Base-by-base conservation (phyloP, 1,140 invertebrate genomes). In the Pogonomyrmex barbatus region DNA sequence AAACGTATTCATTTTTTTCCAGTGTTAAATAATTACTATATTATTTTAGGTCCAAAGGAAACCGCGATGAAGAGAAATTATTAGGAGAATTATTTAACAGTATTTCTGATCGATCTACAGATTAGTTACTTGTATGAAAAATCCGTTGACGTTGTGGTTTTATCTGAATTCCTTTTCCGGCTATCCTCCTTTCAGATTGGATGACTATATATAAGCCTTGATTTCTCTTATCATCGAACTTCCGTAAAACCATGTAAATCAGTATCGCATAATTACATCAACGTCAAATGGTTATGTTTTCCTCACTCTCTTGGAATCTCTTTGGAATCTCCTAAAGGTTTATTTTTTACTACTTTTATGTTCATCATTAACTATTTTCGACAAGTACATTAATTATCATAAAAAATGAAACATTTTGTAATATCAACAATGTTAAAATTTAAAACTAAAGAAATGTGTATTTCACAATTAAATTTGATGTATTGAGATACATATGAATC, bases 141-240 rank as follows among this genome's bases (percentile, higher is more conserved):
- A 39, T 2, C 17, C 24, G 1, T 33, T 42, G 24, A 50, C 10
- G 1, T 63, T 39, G 42, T 10, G 45, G 30, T 45, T 78, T 65
- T 65, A 78, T 78, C 60, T 78, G 33, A 78, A 36, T 63, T 63
- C 10, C 33, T 77, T 45, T 77, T 77, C 58, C 76, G 76, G 58
- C 1, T 65, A n/a, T 63, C 8, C 17, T 77, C 4, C 4, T 24
- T 76, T 60, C 12, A 9, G 17, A 42, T 14, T 47, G 24, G 58
- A 63, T 78, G 58, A 78, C 33, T 78, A 63, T 24, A 24, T 24
- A 24, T 24, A 78, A 65, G 17, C 56, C 8, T 6, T 14, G 33
- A 4, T 14, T n/a, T 63, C 10, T 71, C 50, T 71, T 78, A 78
- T 78, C 76, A 14, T 50, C n/a, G 36, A 50, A 12, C 10, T 63